These are phyloP conservation scores for Sipha maydis DNA, from an alignment of 2,888 invertebrate species.

Conservation along the genomic window DNA sequence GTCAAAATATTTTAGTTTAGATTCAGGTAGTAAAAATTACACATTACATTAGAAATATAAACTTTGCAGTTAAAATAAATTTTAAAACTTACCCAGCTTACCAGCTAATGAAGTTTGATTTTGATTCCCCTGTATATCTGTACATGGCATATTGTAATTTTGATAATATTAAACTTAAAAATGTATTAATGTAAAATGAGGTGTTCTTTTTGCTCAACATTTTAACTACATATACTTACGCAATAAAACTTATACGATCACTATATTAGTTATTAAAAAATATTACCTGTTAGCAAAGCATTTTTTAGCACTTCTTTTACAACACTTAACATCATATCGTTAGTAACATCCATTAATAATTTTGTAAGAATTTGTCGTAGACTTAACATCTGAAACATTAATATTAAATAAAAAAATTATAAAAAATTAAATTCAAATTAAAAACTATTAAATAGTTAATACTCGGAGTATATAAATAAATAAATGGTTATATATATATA, in stretches of 20 bases:
- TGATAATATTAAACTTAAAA: slow-evolving; percentile 71
- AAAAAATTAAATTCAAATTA: too few species aligned
- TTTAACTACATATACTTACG: slow-evolving; percentile 18
- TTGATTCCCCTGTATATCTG: slow-evolving; percentile 82
- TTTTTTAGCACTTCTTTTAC: slow-evolving; percentile 78
- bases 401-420: too few species aligned
- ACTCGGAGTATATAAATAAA: too few species aligned
- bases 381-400: slow-evolving; percentile 79
- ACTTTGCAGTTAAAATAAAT: not conserved
- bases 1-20: not conserved
- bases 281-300: slow-evolving; percentile 72
- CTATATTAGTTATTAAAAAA: slow-evolving; percentile 11
- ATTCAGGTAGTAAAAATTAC: not conserved
- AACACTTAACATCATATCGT: slow-evolving; percentile 85
- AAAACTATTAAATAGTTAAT: too few species aligned
- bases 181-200: slow-evolving; percentile 63
- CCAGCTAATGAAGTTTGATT: slow-evolving; percentile 91
- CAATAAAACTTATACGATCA: not conserved
- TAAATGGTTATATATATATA: too few species aligned
- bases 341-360: slow-evolving; percentile 92
- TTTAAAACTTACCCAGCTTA: slow-evolving; percentile 84
- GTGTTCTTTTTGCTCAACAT: not conserved
- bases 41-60: not conserved
- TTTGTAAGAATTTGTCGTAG: slow-evolving; percentile 91
- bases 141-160: slow-evolving; percentile 78